Percentiles rank a stretch among this genome's conserved stretches.
These are phyloP conservation scores for Centropristis striata DNA, from an alignment of 2,113 vertebrate species.

Conservation along the genomic window DNA sequence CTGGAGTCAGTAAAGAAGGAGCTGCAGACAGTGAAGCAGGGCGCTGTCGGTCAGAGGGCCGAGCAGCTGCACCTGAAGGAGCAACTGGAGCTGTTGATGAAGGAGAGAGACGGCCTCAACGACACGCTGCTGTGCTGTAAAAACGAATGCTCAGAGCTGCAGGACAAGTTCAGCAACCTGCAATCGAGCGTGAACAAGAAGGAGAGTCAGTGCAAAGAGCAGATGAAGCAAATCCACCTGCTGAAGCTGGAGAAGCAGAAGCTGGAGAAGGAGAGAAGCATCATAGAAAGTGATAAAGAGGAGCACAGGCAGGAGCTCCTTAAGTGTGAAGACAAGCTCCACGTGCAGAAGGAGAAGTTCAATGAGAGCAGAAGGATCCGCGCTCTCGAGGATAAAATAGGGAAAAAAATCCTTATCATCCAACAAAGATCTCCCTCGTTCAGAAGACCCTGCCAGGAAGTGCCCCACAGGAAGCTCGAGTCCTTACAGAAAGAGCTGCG, in stretches of 20 bases:
- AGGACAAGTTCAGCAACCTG: background rate
- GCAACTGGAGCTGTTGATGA: background rate
- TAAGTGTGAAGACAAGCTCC: background rate
- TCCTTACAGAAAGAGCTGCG: constrained; percentile 23
- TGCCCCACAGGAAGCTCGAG: background rate
- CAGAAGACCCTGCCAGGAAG: background rate
- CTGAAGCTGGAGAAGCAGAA: constrained; percentile 17
- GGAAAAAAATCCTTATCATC: background rate
- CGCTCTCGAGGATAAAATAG: background rate
- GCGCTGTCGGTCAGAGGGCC: background rate
- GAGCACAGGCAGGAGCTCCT: background rate
- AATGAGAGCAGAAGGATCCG: background rate
- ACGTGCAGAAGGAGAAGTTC: background rate
- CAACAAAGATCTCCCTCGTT: accelerated
- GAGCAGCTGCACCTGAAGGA: constrained; percentile 19
- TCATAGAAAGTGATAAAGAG: background rate
- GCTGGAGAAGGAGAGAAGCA: background rate
- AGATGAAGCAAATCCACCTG: background rate
- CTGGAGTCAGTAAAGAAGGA: background rate
- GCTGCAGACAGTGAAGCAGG: background rate
- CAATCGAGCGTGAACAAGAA: background rate
- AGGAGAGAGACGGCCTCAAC: constrained; percentile 3
- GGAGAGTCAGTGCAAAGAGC: background rate
- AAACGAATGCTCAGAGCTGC: background rate
- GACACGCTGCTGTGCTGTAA: background rate